These are phyloP conservation scores for Ptiloglossa arizonensis DNA, from an alignment of 1,140 invertebrate species.

Conservation along the genomic window DNA sequence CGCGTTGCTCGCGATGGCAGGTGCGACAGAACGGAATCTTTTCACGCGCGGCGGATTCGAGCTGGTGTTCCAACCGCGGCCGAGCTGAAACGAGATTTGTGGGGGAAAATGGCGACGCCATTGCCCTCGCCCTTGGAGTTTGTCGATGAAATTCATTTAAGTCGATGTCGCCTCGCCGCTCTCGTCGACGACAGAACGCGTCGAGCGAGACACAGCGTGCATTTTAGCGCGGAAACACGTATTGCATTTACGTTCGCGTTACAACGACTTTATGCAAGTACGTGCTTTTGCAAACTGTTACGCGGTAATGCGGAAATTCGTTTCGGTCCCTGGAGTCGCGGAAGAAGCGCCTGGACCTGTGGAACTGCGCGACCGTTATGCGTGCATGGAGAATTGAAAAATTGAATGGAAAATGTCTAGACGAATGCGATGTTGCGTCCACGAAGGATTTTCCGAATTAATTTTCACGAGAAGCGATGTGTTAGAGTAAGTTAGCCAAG, in stretches of 20 bases:
- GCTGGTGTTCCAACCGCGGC: neutral
- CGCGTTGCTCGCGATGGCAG: too few relatives aligned
- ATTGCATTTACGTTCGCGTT: slow-evolving; percentile 61
- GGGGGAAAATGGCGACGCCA: slow-evolving; percentile 20
- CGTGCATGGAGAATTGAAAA: neutral
- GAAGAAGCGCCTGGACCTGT: neutral
- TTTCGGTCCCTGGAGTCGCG: neutral
- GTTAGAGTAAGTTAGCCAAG: too few relatives aligned
- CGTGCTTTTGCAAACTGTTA: slow-evolving; percentile 42
- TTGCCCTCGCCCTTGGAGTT: slow-evolving; percentile 11
- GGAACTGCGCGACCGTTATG: neutral
- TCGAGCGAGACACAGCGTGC: slow-evolving; percentile 21
- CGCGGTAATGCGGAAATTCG: slow-evolving; percentile 34
- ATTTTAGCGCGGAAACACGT: slow-evolving; percentile 59
- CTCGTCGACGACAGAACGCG: slow-evolving; percentile 17
- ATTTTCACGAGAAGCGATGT: too few relatives aligned
- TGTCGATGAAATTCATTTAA: slow-evolving; percentile 53
- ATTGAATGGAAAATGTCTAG: neutral
- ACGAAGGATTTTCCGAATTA: too few relatives aligned
- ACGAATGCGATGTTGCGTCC: too few relatives aligned
- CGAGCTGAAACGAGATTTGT: slow-evolving; percentile 37
- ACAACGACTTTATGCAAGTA: slow-evolving; percentile 63
- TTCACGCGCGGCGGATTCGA: neutral
- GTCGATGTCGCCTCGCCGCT: slow-evolving; percentile 40
- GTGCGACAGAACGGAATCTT: neutral